A percentile compares a stretch with the other conserved stretches of the same genome.
Evolutionary conservation across 2,888 invertebrate genomes (phyloP).

Genomic region (Dryadula phaetusa): DNA sequence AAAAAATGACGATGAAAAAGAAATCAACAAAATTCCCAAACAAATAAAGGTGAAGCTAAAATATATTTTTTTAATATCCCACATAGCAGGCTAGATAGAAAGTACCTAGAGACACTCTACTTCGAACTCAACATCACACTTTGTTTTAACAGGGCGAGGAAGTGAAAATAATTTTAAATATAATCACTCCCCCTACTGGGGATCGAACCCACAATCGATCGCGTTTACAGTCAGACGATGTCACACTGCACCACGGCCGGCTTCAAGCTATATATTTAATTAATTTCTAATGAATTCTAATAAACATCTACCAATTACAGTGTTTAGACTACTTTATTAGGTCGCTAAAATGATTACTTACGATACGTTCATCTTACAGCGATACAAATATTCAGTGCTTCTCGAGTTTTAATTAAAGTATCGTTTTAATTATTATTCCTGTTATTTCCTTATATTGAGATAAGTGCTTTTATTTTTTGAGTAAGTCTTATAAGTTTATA

Average conservation of each 20-base stretch:
- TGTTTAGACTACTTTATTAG: not conserved
- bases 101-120: too few relatives aligned
- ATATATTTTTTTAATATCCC: too few relatives aligned
- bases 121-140: too few relatives aligned
- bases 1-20: too few relatives aligned
- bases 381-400: not conserved
- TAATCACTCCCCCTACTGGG: not conserved
- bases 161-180: too few relatives aligned
- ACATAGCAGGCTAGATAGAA: too few relatives aligned
- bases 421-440: not conserved
- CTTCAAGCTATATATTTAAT: not conserved
- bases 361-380: not conserved
- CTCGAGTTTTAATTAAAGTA: slow-evolving; percentile 9
- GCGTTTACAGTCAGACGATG: not conserved
- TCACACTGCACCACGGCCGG: not conserved
- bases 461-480: not conserved
- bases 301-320: slow-evolving; percentile 3
- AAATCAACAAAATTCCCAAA: too few relatives aligned
- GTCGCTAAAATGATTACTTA: slow-evolving; percentile 4
- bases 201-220: not conserved
- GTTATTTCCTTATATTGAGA: not conserved
- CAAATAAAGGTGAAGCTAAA: too few relatives aligned
- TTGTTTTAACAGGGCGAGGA: too few relatives aligned
- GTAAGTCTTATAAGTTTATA: too few relatives aligned
- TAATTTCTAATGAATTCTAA: not conserved